Evolutionary conservation across 1,140 invertebrate species (phyloP), one percentile per base, ranked within the genome.

Genomic region (Stenopsyche tienmushanensis): DNA sequence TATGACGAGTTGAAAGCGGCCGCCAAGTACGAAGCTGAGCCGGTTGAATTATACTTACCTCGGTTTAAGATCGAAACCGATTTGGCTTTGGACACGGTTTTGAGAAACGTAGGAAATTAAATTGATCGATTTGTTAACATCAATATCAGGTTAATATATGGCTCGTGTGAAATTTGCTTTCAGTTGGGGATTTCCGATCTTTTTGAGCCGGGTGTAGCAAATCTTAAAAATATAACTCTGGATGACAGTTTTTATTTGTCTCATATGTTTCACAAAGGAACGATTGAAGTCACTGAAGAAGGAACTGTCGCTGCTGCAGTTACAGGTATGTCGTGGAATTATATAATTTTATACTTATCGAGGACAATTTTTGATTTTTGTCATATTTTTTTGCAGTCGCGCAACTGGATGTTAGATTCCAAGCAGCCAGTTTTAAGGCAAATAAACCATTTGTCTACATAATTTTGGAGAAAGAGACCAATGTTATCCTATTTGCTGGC

Each of bases 261-360:
- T 67, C 81, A 74, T 72, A 77, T 81, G 5, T 72, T 91, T 10
- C 92, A 94, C 71, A 90, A 91, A 73, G 88, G 90, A 15, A 87
- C 86, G 70, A 89, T 95, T 72, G 87, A 91, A 71, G 87, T 94
- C 0, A 88, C 89, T 63, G 92, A 94, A 76, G 83, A 91, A 72
- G 92, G 92, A 18, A 92, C 88, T 13, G 82, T 86, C 25, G 91
- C 90, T 8, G 80, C 86, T 8, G 90, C 87, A 0, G 86, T 84
- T 9, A 85, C 87, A 73, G 83, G 85, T 85, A 77, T 15, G 9
- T 8, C 23, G 17, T 21, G 13, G 21, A 25, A 44, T 45, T 18
- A 21, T 3, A 13, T 59, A 59, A 23, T 23, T 3, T 59, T 59
- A 44, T 47, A 9, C 17, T 47, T 47, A 10, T 18, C 45, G 10